Base-by-base conservation (phyloP, 2,888 invertebrate species). In the Apantesis nais region DNA sequence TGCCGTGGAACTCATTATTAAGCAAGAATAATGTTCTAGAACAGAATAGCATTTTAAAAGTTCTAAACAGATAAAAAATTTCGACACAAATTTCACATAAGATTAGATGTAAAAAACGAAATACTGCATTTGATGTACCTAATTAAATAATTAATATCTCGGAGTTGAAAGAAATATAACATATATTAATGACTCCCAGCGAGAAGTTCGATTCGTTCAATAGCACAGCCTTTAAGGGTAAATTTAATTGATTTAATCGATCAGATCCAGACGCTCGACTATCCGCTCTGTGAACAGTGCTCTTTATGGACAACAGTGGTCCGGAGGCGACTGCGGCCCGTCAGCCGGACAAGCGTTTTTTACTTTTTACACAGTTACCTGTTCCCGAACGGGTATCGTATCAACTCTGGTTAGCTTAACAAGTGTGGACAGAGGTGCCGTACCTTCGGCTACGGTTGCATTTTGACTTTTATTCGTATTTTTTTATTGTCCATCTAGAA, bases 291-390 rank as follows among this genome's bases (percentile, higher is more conserved):
- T 84, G 84, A 84, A 84, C 79, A 85, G 86, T 66, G 76, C 70
- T 75, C 85, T 82, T 85, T 84, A 85, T 25, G 70, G 78, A 74
- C 71, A 77, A 73, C 71, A 77, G 73, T 78, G 81, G 79, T 78
- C 79, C 85, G 85, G 89, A 85, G 87, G 89, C 89, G 87, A 84
- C 81, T 84, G 88, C 85, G 81, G 85, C 81, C 84, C 88, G 88
- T 86, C 89, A 88, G 89, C 86, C 88, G 88, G 86, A 87, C 87
- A 85, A 84, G 79, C 78, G 85, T 85, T 92, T 92, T 90, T 90
- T 90, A 82, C 89, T 88, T 91, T 92, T 93, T 90, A 86, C 88
- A 84, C 88, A 78, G 90, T 90, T 94, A 94, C 94, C 94, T 94
- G 94, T 94, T 93, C 90, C 89, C 83, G 91, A 90, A 90, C 92